Base-by-base conservation (phyloP, 2,113 vertebrate genomes). In the Pagrus major region DNA sequence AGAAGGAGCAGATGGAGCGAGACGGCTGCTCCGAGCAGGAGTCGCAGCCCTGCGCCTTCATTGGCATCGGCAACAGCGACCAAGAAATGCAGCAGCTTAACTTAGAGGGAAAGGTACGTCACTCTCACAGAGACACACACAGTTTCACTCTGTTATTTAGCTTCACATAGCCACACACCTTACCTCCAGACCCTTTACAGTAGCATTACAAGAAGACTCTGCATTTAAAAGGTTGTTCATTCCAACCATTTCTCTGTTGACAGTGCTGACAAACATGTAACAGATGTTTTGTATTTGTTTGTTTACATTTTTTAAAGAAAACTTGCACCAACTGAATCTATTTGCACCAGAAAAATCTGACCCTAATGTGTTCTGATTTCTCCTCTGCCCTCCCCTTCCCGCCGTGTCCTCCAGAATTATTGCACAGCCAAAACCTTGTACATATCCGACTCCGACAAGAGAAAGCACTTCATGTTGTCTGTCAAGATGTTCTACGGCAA, bases 401-500 rank as follows among this genome's bases (percentile, higher is more conserved):
- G 0, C 47, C 7, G 3, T 25, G n/a, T 35, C 42, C 7, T 0
- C 15, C 95, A 99, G 98, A 99, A 99, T 92, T 99, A 98, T 96
- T 99, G 98, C 96, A 99, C 98, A 93, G 98, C 98, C 93, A 99
- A 99, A 97, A 99, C 98, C 65, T 96, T 99, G 96, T 99, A 99
- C 95, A 99, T 99, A 96, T 99, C 98, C 47, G 98, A 99, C 93
- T 99, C 98, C 15, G 98, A 99, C 96, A 99, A 99, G 94, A 96
- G 98, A 95, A 99, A 99, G 95, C 98, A 99, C 96, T 99, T 99
- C 97, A 99, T 99, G 98, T 95, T 99, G 93, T 99, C 98, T 0
- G 98, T 99, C 76, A 99, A 99, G 95, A 99, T 99, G 98, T 99
- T 99, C 93, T 99, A 99, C 79, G 97, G 98, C 89, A 99, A 99